A percentile compares a stretch with the other conserved stretches of the same genome.
These are phyloP conservation scores for Siniperca obscura DNA, from an alignment of 2,797 vertebrate genomes.

Conservation along the genomic window DNA sequence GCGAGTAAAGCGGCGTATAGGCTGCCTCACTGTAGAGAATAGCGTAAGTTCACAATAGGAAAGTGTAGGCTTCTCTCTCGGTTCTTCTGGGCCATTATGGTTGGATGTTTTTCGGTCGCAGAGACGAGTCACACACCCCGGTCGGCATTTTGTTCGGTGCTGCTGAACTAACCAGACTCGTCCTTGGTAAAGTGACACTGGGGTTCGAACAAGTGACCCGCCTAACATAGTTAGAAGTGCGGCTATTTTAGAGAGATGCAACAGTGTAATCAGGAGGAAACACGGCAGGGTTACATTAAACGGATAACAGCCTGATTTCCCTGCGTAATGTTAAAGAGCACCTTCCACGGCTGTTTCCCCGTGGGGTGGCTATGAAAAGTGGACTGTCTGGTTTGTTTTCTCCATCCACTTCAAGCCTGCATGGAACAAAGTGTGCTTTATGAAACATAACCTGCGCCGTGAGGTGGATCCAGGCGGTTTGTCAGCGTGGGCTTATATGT, in stretches of 20 bases:
- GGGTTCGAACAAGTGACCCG: slow-evolving; percentile 72
- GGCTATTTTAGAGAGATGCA: slow-evolving; percentile 38
- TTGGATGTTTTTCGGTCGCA: slow-evolving; percentile 43
- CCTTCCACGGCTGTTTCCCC: slow-evolving; percentile 44
- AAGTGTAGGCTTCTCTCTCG: slow-evolving; percentile 47
- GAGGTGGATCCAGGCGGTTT: slow-evolving; percentile 40
- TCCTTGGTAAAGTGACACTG: slow-evolving; percentile 49
- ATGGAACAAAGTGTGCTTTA: slow-evolving; percentile 72
- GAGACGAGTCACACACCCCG: slow-evolving; percentile 29
- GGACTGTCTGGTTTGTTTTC: slow-evolving; percentile 56
- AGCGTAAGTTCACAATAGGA: slow-evolving; percentile 58
- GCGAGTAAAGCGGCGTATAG: slow-evolving; percentile 47
- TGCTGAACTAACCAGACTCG: slow-evolving; percentile 49
- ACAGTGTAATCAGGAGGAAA: slow-evolving; percentile 19
- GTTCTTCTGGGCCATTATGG: slow-evolving; percentile 45
- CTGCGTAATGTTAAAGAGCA: slow-evolving; percentile 33
- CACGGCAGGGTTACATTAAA: slow-evolving; percentile 13
- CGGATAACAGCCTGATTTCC: slow-evolving; percentile 25
- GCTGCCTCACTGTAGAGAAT: slow-evolving; percentile 40
- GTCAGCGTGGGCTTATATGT: slow-evolving; percentile 21
- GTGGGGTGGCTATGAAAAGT: slow-evolving; percentile 62
- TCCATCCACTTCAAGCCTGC: slow-evolving; percentile 59
- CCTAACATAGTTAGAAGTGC: slow-evolving; percentile 53
- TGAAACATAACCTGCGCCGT: slow-evolving; percentile 49
- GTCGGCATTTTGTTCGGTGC: slow-evolving; percentile 36